Conservation (phyloP, 2,113 vertebrate species). For the Synodontis membranacea region DNA sequence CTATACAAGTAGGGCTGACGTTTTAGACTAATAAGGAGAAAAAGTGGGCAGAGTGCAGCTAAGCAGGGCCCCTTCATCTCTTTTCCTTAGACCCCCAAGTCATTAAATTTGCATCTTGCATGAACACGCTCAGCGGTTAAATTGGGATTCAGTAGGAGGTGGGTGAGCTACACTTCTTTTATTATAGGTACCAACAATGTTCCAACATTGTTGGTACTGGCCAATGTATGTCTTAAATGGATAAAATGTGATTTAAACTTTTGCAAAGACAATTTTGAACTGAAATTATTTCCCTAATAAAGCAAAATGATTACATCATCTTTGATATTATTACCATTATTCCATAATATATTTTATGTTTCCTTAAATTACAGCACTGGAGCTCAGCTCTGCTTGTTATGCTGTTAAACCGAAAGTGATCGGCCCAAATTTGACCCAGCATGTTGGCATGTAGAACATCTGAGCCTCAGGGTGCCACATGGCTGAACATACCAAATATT, state of each 20-base stretch:
- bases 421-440: not conserved
- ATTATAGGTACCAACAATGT: not conserved
- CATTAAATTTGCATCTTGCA: conserved; percentile 16
- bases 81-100: conserved; percentile 7
- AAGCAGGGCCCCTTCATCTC: not conserved
- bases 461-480: not conserved
- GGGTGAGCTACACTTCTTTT: not conserved
- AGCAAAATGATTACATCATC: not conserved
- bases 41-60: not conserved
- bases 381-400: conserved; percentile 12
- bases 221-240: not conserved
- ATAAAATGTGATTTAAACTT: conserved; percentile 2
- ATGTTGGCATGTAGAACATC: not conserved
- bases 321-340: not conserved
- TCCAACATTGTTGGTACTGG: not conserved
- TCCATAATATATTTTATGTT: not conserved
- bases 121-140: not conserved
- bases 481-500: not conserved
- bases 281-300: not conserved
- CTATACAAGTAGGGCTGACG: not conserved
- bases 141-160: not conserved
- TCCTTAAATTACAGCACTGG: conserved; percentile 2
- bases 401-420: not conserved
- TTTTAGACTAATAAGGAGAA: not conserved
- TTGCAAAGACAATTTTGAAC: not conserved